Conservation (phyloP, 1,140 invertebrate species). For the Papilio polytes region DNA sequence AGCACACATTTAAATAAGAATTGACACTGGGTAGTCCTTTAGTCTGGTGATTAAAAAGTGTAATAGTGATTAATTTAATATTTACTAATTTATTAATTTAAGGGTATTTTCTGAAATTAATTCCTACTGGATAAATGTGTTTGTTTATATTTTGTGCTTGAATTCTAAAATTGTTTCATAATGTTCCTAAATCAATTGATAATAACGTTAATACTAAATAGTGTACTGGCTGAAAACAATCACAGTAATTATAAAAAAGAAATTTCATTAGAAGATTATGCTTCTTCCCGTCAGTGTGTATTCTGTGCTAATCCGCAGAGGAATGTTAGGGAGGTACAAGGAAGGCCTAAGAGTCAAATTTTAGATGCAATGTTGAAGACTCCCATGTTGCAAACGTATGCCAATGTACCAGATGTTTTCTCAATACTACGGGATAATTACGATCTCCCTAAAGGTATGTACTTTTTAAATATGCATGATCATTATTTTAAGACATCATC, state of each 20-base stretch:
- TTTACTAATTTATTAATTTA: not conserved
- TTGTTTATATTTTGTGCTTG: not conserved
- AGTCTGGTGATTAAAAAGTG: not conserved
- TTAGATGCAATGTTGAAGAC: conserved; percentile 65
- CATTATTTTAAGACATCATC: too few species aligned
- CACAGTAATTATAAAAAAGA: not conserved
- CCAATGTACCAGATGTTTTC: conserved; percentile 55
- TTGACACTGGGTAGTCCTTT: not conserved
- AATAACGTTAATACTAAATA: conserved; percentile 1
- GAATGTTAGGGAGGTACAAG: conserved; percentile 31
- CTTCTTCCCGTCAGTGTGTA: not conserved
- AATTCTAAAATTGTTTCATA: not conserved
- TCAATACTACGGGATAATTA: conserved; percentile 64
- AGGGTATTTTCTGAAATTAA: not conserved
- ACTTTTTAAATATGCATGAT: not conserved
- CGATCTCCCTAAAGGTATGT: conserved; percentile 67
- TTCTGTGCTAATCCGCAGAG: not conserved
- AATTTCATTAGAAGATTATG: not conserved
- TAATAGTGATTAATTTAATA: not conserved
- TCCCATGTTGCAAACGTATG: conserved; percentile 49
- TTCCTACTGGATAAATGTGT: not conserved
- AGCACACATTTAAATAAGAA: not conserved
- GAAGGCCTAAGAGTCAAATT: conserved; percentile 50
- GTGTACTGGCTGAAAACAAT: conserved; percentile 7
- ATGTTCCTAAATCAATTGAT: not conserved